Conservation (phyloP, 2,888 invertebrate species). For the Aporophyla lueneburgensis region DNA sequence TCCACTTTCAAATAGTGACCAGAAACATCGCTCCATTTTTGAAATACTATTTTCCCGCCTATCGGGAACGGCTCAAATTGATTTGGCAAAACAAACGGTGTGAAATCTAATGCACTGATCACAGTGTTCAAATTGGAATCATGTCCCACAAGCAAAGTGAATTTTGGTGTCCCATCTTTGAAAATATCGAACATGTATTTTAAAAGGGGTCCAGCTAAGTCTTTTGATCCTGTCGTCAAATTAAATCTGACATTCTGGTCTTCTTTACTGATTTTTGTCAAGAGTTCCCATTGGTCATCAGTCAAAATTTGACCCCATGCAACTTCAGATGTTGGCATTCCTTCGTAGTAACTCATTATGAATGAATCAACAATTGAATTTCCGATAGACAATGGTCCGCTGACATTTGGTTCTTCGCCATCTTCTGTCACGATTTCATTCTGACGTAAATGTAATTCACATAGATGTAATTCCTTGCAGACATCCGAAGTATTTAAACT, state of each 20-base stretch:
- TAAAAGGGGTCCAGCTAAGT: conserved; percentile 75
- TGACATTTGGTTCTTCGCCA: conserved; percentile 77
- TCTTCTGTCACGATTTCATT: conserved; percentile 70
- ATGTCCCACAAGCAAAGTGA: conserved; percentile 80
- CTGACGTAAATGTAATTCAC: conserved; percentile 73
- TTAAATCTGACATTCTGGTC: conserved; percentile 81
- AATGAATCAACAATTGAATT: conserved; percentile 79
- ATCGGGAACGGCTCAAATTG: conserved; percentile 81
- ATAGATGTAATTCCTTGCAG: conserved; percentile 74
- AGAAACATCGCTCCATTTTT: conserved; percentile 78
- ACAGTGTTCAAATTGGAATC: conserved; percentile 81
- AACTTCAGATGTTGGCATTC: conserved; percentile 73
- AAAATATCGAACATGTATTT: conserved; percentile 75
- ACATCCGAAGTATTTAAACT: conserved; percentile 76
- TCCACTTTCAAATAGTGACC: conserved; percentile 78
- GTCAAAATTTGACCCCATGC: conserved; percentile 81
- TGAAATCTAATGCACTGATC: conserved; percentile 74
- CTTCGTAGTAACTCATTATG: conserved; percentile 84
- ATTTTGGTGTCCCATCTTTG: conserved; percentile 67
- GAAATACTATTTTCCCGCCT: conserved; percentile 83
- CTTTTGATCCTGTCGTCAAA: conserved; percentile 70
- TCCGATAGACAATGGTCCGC: conserved; percentile 76
- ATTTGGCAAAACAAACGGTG: conserved; percentile 72
- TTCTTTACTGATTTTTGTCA: conserved; percentile 73
- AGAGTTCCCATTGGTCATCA: conserved; percentile 73